Evolutionary conservation across 2,797 vertebrate species (phyloP), one percentile per base, ranked within the genome.

Genomic region (Clarias platycephalus): DNA sequence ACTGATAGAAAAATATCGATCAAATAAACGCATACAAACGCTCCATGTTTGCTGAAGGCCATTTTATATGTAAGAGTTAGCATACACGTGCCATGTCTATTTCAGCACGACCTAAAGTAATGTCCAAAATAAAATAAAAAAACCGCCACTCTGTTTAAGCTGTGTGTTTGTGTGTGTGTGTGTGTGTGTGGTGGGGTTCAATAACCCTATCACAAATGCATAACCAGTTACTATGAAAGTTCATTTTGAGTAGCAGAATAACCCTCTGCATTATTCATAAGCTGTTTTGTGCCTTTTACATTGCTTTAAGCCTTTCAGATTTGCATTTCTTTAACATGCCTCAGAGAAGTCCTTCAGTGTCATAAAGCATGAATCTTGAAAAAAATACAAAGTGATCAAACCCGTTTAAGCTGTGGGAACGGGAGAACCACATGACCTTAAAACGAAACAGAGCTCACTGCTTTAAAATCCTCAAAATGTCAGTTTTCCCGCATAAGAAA

Each of bases 211-310:
- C 89, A 88, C 82, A 91, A 89, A 93, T 91, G 86, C 80, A 90
- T 88, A 89, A 90, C 85, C 87, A 87, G 89, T 89, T 85, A 88
- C 84, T 87, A 84, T 86, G 71, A 90, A 91, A 92, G 88, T 91
- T 92, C 82, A 89, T 89, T 92, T 90, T 89, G 49, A 89, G 88
- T 82, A 87, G 90, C 84, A 89, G 90, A 92, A 91, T 89, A 91
- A 88, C 87, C 88, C 84, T 83, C 83, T 91, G 87, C 87, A 91
- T 91, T 88, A 92, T 91, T 89, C 89, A 90, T 90, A 77, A 90
- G 63, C 34, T 89, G 89, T 89, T 88, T 80, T 91, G 76, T 87
- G 90, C 80, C 86, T 91, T 92, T 90, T 89, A 89, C 88, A 85
- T 89, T 86, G 84, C 86, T 91, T 89, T 90, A 90, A 90, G 89